These are phyloP conservation scores for Triplophysa dalaica DNA, from an alignment of 2,113 vertebrate species.

Conservation along the genomic window DNA sequence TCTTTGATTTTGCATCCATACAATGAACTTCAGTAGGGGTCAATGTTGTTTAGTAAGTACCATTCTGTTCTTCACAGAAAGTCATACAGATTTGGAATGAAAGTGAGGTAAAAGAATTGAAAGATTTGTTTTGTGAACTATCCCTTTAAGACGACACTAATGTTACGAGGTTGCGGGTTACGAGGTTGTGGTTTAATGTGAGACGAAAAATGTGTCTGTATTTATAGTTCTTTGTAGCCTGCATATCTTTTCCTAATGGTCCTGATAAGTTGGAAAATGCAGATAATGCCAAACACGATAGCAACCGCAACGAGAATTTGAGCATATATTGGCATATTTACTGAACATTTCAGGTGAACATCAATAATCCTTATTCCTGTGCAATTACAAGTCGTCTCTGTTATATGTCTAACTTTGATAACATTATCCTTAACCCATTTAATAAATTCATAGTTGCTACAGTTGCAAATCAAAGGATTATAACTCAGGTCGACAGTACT, in stretches of 20 bases:
- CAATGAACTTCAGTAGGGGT: no score
- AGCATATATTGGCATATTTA: neutral
- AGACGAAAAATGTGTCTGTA: no score
- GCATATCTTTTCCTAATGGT: conserved; percentile 4
- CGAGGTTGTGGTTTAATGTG: no score
- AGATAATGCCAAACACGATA: neutral
- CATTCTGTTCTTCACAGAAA: no score
- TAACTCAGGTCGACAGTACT: conserved; percentile 45
- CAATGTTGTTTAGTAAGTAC: no score
- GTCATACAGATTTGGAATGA: no score
- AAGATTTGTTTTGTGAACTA: no score
- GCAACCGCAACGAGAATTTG: neutral
- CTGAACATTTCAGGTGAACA: conserved; percentile 35
- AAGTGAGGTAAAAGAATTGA: no score
- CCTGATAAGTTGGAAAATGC: neutral
- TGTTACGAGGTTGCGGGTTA: no score
- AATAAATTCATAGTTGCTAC: conserved; percentile 53
- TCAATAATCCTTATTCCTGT: conserved; percentile 30
- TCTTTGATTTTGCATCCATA: no score
- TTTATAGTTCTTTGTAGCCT: conserved; percentile 29
- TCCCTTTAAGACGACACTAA: no score
- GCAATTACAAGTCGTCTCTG: conserved; percentile 34
- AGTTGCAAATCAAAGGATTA: conserved; percentile 53
- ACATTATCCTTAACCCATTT: conserved; percentile 44
- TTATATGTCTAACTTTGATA: conserved; percentile 34